A percentile compares a stretch with the other conserved stretches of the same genome.
Conservation (phyloP, 2,888 invertebrate genomes). For the Clostera curtula region DNA sequence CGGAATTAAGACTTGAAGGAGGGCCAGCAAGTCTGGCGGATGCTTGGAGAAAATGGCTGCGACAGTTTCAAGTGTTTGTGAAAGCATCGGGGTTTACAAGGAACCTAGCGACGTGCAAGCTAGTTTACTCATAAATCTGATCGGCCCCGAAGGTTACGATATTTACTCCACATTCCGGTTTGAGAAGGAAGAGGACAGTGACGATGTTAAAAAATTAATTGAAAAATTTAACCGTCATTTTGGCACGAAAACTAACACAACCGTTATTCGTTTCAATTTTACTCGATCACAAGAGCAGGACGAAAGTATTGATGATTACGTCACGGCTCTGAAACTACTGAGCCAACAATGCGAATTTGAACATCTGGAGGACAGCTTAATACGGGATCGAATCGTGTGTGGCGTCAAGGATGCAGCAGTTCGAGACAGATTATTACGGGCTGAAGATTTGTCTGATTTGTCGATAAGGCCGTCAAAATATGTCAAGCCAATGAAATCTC, state of each 20-base stretch:
- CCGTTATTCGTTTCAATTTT: slow-evolving; percentile 14
- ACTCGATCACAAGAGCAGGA: slow-evolving; percentile 14
- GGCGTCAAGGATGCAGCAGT: slow-evolving; percentile 4
- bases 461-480: slow-evolving; percentile 9
- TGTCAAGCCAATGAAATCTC: slow-evolving; percentile 11
- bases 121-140: slow-evolving; percentile 18
- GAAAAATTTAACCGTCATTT: slow-evolving; percentile 17
- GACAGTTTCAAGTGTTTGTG: slow-evolving; percentile 10
- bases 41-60: slow-evolving; percentile 12
- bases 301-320: slow-evolving; percentile 17
- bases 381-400: slow-evolving; percentile 13
- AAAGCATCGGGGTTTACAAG: slow-evolving; percentile 16
- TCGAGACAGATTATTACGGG: not conserved
- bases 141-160: slow-evolving; percentile 17
- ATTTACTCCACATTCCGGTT: slow-evolving; percentile 14
- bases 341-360: slow-evolving; percentile 15
- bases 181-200: slow-evolving; percentile 5
- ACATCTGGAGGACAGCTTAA: slow-evolving; percentile 9
- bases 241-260: slow-evolving; percentile 14
- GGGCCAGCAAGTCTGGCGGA: slow-evolving; percentile 9
- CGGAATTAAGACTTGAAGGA: slow-evolving; percentile 6
- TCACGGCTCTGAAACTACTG: slow-evolving; percentile 14
- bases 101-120: slow-evolving; percentile 10
- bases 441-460: slow-evolving; percentile 3
- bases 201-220: slow-evolving; percentile 10